Base-by-base conservation (phyloP, 2,113 vertebrate genomes). In the Amphiprion percula region DNA sequence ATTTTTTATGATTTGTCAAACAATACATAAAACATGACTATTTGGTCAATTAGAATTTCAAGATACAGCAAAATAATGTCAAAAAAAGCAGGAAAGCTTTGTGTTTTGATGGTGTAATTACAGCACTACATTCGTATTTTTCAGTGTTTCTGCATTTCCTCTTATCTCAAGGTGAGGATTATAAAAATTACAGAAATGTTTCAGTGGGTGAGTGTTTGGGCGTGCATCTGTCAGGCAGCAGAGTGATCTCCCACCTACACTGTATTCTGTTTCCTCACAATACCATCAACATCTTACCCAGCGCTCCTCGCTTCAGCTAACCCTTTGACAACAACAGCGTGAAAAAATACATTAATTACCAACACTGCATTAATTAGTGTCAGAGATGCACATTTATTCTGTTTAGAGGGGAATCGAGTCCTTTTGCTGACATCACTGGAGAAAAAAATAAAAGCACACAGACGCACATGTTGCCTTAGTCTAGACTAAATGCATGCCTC, bases 401-500 rank as follows among this genome's bases (percentile, higher is more conserved):
- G 37, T 83, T 77, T 47, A 28, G 53, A 69, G 37, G 55, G 19
- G 37, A 80, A 84, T 82, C n/a, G 47, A 84, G 74, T 55, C 47
- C 24, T 73, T 62, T 67, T 28, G 7, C 55, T 67, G 77, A 55
- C 60, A 69, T 69, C 67, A 55, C 50, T 19, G 4, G 66, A 58
- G 61, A 37, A 37, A 37, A 37, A 37, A 37, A 37, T 9, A 68
- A 37, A 79, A 65, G 65, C 37, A 73, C 37, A 37, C 10, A 15
- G 63, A 24, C 26, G 28, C 70, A 54, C 66, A 55, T 49, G 59
- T 50, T 1, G 28, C 30, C 60, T 80, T 16, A 47, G 75, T 89
- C 87, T 83, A 77, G 81, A 60, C 79, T 90, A 76, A 91, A 90
- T 53, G 77, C 74, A 68, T 70, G 71, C 87, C 88, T 84, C 66